phyloP scores from a whole-genome alignment of 92 coral and sea anemone genomes.

The Porites rus region DNA sequence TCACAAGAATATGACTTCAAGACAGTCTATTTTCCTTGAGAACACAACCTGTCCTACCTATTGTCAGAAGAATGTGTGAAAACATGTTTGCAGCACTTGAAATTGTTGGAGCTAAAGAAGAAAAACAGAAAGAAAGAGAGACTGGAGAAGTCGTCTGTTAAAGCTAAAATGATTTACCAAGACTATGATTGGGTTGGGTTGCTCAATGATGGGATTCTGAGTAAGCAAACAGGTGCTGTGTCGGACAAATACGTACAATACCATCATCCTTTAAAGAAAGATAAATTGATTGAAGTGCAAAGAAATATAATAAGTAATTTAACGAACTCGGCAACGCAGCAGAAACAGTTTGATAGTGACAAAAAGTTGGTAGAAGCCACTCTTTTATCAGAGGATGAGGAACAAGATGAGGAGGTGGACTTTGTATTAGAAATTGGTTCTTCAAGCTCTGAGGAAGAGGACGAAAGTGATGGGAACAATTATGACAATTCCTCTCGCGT shows the following conservation, averaged over 20 bases:
- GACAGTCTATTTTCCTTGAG: constrained; percentile 58
- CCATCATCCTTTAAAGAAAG: constrained; percentile 36
- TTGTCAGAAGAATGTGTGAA: constrained; percentile 25
- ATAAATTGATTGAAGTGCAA: constrained; percentile 46
- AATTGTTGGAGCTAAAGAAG: constrained; percentile 34
- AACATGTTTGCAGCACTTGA: constrained; percentile 39
- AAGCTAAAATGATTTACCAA: constrained; percentile 41
- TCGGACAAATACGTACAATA: constrained; percentile 37
- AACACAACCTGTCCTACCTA: constrained; percentile 55
- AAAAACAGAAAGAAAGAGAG: constrained; percentile 16
- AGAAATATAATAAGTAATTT: constrained; percentile 31
- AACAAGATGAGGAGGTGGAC: constrained; percentile 33
- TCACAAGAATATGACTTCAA: constrained; percentile 69
- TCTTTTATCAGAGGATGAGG: constrained; percentile 29
- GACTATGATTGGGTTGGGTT: constrained; percentile 59
- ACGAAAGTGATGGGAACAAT: constrained; percentile 34
- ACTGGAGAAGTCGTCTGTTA: constrained; percentile 18
- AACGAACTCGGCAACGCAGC: constrained; percentile 36
- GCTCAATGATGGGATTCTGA: constrained; percentile 48
- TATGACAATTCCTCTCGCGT: background rate
- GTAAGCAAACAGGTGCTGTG: constrained; percentile 52
- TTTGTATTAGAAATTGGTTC: constrained; percentile 43
- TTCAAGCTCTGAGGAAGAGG: constrained; percentile 52
- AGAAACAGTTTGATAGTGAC: constrained; percentile 34
- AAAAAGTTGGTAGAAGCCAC: constrained; percentile 32